Evolutionary conservation across 1,140 invertebrate genomes (phyloP).

Genomic region (Aphelenchoides fujianensis): DNA sequence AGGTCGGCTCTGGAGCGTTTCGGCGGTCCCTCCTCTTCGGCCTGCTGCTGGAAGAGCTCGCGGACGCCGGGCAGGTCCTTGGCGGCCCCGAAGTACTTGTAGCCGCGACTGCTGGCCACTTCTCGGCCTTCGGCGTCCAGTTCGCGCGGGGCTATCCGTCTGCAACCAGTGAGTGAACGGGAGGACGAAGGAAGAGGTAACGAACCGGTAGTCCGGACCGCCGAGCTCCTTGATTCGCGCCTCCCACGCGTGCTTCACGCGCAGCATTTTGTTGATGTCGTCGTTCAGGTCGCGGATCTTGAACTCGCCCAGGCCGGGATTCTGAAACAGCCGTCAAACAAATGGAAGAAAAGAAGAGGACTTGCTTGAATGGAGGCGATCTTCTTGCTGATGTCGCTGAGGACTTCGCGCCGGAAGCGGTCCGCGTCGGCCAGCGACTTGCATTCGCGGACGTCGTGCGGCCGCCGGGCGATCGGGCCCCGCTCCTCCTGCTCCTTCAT

Average conservation of each 20-base stretch:
- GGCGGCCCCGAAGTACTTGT: conserved; percentile 98
- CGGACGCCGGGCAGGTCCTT: conserved; percentile 95
- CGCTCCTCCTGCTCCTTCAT: conserved; percentile 62
- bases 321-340: too few species aligned
- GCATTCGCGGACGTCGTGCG: conserved; percentile 55
- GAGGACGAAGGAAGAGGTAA: background rate
- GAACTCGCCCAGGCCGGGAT: conserved; percentile 94
- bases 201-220: conserved; percentile 78
- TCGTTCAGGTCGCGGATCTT: conserved; percentile 95
- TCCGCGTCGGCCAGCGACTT: conserved; percentile 50
- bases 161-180: conserved; percentile 41
- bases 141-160: conserved; percentile 53
- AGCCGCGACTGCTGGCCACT: conserved; percentile 93
- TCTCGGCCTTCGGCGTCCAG: conserved; percentile 70
- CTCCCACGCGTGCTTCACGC: conserved; percentile 91
- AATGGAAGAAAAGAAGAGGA: too few species aligned
- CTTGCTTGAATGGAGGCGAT: conserved; percentile 95
- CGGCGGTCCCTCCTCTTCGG: conserved; percentile 71
- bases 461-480: conserved; percentile 56
- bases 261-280: conserved; percentile 94
- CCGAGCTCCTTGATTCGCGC: conserved; percentile 88
- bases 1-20: conserved; percentile 84
- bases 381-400: conserved; percentile 87
- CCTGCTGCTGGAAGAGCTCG: conserved; percentile 85
- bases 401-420: conserved; percentile 56